Evolutionary conservation across 2,113 vertebrate genomes (phyloP).

Genomic region (Gadus chalcogrammus): DNA sequence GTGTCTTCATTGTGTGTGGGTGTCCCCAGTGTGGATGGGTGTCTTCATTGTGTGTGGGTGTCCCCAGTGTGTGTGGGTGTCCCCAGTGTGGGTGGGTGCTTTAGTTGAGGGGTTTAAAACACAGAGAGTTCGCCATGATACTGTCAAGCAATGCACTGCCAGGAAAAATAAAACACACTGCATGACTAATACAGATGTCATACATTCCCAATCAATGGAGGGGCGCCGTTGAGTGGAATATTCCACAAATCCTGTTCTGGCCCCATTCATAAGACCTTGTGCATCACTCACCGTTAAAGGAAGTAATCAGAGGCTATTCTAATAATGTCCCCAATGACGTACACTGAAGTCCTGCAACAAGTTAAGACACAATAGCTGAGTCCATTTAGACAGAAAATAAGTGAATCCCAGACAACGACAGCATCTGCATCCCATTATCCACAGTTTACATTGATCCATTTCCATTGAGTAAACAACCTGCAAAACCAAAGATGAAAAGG

Average conservation of each 20-base stretch:
- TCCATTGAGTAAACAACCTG: too few species aligned
- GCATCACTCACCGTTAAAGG: slow-evolving; percentile 27
- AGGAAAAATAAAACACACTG: slow-evolving; percentile 69
- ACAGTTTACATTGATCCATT: too few species aligned
- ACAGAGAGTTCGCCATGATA: slow-evolving; percentile 50
- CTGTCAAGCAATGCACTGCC: slow-evolving; percentile 36
- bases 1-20: background rate
- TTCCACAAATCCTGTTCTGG: slow-evolving; percentile 55
- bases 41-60: background rate
- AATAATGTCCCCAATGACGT: too few species aligned
- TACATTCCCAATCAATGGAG: slow-evolving; percentile 66
- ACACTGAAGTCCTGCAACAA: slow-evolving; percentile 16
- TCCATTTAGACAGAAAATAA: too few species aligned
- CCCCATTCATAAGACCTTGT: slow-evolving; percentile 59
- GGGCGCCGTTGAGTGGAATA: slow-evolving; percentile 62
- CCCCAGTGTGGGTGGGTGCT: background rate
- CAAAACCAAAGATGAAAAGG: too few species aligned
- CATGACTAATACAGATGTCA: slow-evolving; percentile 67
- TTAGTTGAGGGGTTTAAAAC: slow-evolving; percentile 35
- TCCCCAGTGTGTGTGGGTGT: background rate
- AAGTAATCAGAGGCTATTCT: slow-evolving; percentile 36
- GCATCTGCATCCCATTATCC: too few species aligned
- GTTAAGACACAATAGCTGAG: slow-evolving; percentile 1
- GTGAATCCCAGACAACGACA: too few species aligned
- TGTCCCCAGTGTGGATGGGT: background rate